These are phyloP conservation scores for Anguilla megastoma DNA, from an alignment of 2,797 vertebrate genomes.

Conservation along the genomic window DNA sequence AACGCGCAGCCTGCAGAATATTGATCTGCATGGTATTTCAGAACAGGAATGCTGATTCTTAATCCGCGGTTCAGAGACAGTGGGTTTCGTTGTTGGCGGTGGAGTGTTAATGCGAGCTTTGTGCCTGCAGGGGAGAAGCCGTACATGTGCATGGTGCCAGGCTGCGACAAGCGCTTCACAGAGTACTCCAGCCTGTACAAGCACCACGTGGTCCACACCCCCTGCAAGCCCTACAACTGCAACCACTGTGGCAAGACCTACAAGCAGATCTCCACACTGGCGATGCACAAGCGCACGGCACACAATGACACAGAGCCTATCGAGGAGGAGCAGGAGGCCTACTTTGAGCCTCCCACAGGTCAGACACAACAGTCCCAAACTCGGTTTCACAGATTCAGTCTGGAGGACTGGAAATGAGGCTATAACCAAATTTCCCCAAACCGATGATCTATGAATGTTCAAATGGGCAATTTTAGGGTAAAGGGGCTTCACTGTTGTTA, in stretches of 20 bases:
- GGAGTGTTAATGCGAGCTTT: slow-evolving; percentile 18
- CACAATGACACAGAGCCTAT: slow-evolving; percentile 98
- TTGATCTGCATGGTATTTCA: background rate
- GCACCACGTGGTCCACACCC: slow-evolving; percentile 97
- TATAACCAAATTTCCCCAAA: background rate
- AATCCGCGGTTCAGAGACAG: background rate
- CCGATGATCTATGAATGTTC: background rate
- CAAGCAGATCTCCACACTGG: slow-evolving; percentile 97
- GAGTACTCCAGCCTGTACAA: slow-evolving; percentile 99
- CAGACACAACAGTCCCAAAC: slow-evolving; percentile 20
- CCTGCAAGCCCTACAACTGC: slow-evolving; percentile 98
- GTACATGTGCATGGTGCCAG: slow-evolving; percentile 96
- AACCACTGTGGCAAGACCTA: slow-evolving; percentile 99
- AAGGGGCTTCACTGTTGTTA: background rate
- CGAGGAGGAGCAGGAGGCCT: slow-evolving; percentile 95
- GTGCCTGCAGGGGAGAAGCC: slow-evolving; percentile 88
- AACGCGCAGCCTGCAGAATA: background rate
- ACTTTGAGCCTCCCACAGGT: slow-evolving; percentile 95
- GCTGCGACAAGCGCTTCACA: slow-evolving; percentile 98
- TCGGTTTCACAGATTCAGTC: background rate
- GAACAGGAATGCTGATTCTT: background rate
- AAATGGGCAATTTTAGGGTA: background rate
- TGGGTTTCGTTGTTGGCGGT: background rate
- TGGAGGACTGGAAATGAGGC: background rate
- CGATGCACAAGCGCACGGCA: slow-evolving; percentile 97